Percentiles rank a stretch among this genome's conserved stretches.
Conservation (phyloP, 2,113 vertebrate species). For the Prionailurus viverrinus region DNA sequence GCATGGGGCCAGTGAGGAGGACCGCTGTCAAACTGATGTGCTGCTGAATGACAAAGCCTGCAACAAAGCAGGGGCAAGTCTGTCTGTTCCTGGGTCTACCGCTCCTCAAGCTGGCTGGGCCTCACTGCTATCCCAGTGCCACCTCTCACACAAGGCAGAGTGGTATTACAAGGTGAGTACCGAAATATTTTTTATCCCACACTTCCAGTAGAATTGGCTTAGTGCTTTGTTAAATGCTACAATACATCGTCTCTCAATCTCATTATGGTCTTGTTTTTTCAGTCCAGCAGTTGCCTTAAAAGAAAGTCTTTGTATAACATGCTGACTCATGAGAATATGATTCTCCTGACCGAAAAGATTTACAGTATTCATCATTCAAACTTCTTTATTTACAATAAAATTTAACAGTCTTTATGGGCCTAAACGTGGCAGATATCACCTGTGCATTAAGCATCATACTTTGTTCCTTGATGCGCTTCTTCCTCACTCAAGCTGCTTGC, state of each 20-base stretch:
- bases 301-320: slow-evolving; percentile 84
- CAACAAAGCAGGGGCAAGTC: neutral
- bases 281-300: slow-evolving; percentile 76
- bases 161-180: slow-evolving; percentile 59
- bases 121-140: slow-evolving; percentile 62
- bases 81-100: neutral
- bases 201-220: slow-evolving; percentile 75
- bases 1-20: neutral
- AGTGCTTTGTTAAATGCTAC: slow-evolving; percentile 37
- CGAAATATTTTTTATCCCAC: slow-evolving; percentile 70
- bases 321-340: slow-evolving; percentile 82
- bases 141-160: slow-evolving; percentile 16
- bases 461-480: neutral
- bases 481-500: slow-evolving; percentile 94
- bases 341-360: slow-evolving; percentile 83
- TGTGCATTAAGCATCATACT: slow-evolving; percentile 63
- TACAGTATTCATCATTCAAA: slow-evolving; percentile 84
- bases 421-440: slow-evolving; percentile 81
- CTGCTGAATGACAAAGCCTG: neutral
- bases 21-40: slow-evolving; percentile 6
- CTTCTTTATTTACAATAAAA: slow-evolving; percentile 85
- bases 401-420: slow-evolving; percentile 83
- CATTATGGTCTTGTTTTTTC: slow-evolving; percentile 75
- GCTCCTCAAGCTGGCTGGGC: slow-evolving; percentile 6
- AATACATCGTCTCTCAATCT: slow-evolving; percentile 70